Conservation (phyloP, 2,888 invertebrate genomes). For the Agrotis exclamationis region DNA sequence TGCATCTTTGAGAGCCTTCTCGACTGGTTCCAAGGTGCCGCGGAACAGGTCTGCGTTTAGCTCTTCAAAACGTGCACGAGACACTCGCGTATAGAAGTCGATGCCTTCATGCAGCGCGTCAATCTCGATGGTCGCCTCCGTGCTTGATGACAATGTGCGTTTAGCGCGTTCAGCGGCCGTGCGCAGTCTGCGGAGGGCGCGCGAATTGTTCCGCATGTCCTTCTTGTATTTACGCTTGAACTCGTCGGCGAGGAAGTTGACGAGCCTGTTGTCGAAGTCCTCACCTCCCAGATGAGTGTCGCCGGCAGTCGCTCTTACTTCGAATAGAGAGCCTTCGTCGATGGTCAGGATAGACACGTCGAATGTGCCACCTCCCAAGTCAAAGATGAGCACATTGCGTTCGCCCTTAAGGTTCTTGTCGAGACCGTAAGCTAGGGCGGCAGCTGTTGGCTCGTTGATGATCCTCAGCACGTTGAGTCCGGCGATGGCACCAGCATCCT, state of each 20-base stretch:
- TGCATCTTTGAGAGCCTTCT: conserved; percentile 95
- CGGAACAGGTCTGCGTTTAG: conserved; percentile 94
- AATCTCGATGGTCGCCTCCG: conserved; percentile 94
- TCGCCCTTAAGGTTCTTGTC: conserved; percentile 93
- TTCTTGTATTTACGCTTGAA: conserved; percentile 94
- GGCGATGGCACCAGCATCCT: conserved; percentile 95
- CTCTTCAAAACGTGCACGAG: conserved; percentile 95
- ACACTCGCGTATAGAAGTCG: conserved; percentile 93
- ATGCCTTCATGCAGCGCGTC: conserved; percentile 94
- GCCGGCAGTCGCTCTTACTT: conserved; percentile 95
- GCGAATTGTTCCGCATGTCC: conserved; percentile 92
- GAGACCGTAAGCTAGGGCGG: conserved; percentile 94
- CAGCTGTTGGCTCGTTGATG: conserved; percentile 96
- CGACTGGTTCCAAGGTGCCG: conserved; percentile 94
- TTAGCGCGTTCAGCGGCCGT: conserved; percentile 95
- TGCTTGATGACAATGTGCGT: conserved; percentile 94
- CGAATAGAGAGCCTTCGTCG: conserved; percentile 94
- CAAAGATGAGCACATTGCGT: conserved; percentile 92
- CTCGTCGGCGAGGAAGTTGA: conserved; percentile 93
- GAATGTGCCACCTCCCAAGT: conserved; percentile 93
- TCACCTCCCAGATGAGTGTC: conserved; percentile 96
- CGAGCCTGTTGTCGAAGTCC: conserved; percentile 93
- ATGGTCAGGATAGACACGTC: conserved; percentile 96
- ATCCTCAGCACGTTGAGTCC: conserved; percentile 96
- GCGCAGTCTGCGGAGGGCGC: conserved; percentile 93